These are phyloP conservation scores for Bubo scandiacus DNA, from an alignment of 2,113 vertebrate genomes.

Conservation along the genomic window DNA sequence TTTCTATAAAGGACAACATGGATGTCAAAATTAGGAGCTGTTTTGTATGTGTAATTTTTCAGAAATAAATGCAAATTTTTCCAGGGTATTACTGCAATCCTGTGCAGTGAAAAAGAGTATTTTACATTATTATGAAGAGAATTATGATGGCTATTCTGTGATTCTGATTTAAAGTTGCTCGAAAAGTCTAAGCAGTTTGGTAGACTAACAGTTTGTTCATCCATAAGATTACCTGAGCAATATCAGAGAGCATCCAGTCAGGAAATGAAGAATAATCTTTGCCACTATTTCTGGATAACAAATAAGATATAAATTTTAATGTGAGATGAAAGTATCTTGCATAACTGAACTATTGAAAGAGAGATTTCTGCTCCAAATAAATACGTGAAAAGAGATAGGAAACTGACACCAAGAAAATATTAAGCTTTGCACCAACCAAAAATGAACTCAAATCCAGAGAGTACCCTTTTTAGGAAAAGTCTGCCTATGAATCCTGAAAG, in stretches of 20 bases:
- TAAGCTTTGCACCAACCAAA: background rate
- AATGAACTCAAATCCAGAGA: background rate
- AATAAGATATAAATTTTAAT: slow-evolving; percentile 67
- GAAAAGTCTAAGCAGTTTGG: slow-evolving; percentile 2
- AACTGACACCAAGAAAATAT: background rate
- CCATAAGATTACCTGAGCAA: slow-evolving; percentile 33
- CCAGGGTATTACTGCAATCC: background rate
- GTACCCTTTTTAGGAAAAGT: slow-evolving; percentile 5
- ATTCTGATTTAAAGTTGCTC: slow-evolving; percentile 22
- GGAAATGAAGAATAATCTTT: slow-evolving; percentile 65
- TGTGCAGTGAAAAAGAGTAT: background rate
- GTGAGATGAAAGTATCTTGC: slow-evolving; percentile 46
- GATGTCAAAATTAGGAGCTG: background rate
- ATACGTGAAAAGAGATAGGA: background rate
- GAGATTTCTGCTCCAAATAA: slow-evolving; percentile 41
- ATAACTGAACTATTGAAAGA: slow-evolving; percentile 37
- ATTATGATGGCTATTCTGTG: background rate
- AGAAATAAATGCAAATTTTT: background rate
- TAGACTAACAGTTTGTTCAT: slow-evolving; percentile 28
- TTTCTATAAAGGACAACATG: background rate
- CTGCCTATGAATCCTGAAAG: background rate
- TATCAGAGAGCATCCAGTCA: slow-evolving; percentile 43
- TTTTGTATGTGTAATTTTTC: background rate
- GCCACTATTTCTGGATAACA: slow-evolving; percentile 53
- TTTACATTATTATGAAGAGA: background rate